phyloP scores from a whole-genome alignment of 2,888 invertebrate genomes.

The Leucania comma region DNA sequence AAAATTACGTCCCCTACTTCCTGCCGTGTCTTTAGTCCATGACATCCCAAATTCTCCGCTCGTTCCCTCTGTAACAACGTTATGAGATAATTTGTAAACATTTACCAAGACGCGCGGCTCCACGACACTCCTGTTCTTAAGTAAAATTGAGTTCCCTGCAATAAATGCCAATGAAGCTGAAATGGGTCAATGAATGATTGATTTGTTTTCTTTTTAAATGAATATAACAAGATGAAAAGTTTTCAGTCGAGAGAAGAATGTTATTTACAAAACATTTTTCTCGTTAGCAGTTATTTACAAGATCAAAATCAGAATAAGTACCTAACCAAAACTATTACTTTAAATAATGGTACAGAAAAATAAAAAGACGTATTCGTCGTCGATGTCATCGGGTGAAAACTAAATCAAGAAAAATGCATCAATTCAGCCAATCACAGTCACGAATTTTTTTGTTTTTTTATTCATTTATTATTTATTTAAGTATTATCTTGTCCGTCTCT shows the following conservation, averaged over 20 bases:
- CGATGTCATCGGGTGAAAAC: no score
- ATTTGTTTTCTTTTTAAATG: conserved; percentile 3
- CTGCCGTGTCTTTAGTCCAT: conserved; percentile 21
- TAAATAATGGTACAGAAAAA: no score
- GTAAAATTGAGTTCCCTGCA: conserved; percentile 34
- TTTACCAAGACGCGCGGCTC: conserved; percentile 40
- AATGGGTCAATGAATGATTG: conserved; percentile 18
- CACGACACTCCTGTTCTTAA: conserved; percentile 29
- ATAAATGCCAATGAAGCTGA: conserved; percentile 14
- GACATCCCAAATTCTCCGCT: conserved; percentile 50
- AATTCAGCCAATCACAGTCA: no score
- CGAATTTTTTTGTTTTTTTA: no score
- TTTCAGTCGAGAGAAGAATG: no score
- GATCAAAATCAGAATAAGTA: neutral
- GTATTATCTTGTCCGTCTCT: no score
- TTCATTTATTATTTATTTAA: no score
- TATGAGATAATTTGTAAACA: conserved; percentile 61
- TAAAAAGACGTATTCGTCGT: neutral
- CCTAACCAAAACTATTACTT: neutral
- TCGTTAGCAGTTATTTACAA: neutral
- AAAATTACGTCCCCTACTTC: conserved; percentile 23
- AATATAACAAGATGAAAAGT: no score
- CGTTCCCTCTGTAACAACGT: conserved; percentile 42
- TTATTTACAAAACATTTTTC: no score
- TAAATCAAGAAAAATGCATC: no score